Base-by-base conservation (phyloP, 2,113 vertebrate genomes). In the Choloepus hoffmanni region DNA sequence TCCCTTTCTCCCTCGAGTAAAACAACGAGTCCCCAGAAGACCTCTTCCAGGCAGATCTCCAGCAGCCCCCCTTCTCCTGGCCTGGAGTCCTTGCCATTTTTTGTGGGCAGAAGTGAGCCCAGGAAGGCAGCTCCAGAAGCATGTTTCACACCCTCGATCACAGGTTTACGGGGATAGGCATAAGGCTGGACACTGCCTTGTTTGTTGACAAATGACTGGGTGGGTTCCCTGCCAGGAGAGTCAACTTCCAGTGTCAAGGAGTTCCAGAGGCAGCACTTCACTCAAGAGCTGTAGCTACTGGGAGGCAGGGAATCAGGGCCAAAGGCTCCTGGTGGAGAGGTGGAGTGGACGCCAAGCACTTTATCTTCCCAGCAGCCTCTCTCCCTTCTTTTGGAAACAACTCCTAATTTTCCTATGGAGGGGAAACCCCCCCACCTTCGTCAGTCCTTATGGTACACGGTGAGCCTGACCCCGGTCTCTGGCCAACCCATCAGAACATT, bases 201-300 rank as follows among this genome's bases (percentile, higher is more conserved):
- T 85, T 60, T 95, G 84, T 92, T 95, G 96, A 97, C 88, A 95
- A 74, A 89, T 70, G 85, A 40, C 79, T 83, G 88, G 84, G 95
- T 92, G 88, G 72, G 94, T 85, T 82, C 48, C 82, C 74, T 63
- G 53, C 95, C 68, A 85, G 48, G 36, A 40, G 36, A 90, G 90
- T 43, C 33, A 24, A 72, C 43, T 72, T 68, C 43, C 21, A 67
- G 55, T 4, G 16, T 94, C 62, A 88, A 96, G 85, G 50, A 95
- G 73, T 74, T 36, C 40, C 50, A 19, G 21, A 91, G 76, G n/a
- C 55, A 33, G 24, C 36, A 88, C 88, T 96, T 90, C 30, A 60
- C 74, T 92, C 50, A 79, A 95, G 86, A 81, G 73, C 65, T n/a
- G 24, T 40, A 67, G 7, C 63, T 55, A 30, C 48, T 7, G n/a